Evolutionary conservation across 2,113 vertebrate genomes (phyloP).

Genomic region (Muscicapa adusta): DNA sequence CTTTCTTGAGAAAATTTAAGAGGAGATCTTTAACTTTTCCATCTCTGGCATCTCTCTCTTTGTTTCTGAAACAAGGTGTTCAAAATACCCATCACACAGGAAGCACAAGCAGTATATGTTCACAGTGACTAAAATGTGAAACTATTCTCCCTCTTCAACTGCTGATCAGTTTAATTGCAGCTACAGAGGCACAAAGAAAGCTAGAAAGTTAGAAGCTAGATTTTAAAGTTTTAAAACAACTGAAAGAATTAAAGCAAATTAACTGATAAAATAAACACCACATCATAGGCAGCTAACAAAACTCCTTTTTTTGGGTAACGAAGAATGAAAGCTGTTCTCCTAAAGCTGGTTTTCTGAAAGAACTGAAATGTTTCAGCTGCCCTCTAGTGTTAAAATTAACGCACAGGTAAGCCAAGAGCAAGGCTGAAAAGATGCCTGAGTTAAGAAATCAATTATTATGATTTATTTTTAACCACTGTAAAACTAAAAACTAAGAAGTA

Average conservation of each 20-base stretch:
- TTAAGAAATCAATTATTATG: neutral
- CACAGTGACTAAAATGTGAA: neutral
- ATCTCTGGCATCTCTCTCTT: neutral
- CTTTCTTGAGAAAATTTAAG: neutral
- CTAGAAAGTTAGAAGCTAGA: neutral
- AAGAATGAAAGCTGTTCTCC: neutral
- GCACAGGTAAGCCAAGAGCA: neutral
- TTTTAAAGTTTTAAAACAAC: neutral
- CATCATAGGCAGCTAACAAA: neutral
- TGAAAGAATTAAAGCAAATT: neutral
- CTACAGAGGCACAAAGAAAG: neutral
- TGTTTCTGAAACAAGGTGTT: neutral
- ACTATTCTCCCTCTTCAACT: neutral
- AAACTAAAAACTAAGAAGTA: neutral
- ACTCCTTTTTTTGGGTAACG: neutral
- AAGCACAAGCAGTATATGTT: neutral
- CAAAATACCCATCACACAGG: neutral
- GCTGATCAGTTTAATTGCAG: neutral
- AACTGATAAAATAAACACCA: neutral
- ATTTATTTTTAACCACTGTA: neutral
- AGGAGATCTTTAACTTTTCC: neutral
- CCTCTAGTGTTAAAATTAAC: slow-evolving; percentile 33
- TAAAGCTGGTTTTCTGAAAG: neutral
- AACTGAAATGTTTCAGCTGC: neutral
- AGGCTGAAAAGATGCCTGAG: neutral